Conservation (phyloP, 2,797 vertebrate genomes). For the Coregonus ussuriensis region DNA sequence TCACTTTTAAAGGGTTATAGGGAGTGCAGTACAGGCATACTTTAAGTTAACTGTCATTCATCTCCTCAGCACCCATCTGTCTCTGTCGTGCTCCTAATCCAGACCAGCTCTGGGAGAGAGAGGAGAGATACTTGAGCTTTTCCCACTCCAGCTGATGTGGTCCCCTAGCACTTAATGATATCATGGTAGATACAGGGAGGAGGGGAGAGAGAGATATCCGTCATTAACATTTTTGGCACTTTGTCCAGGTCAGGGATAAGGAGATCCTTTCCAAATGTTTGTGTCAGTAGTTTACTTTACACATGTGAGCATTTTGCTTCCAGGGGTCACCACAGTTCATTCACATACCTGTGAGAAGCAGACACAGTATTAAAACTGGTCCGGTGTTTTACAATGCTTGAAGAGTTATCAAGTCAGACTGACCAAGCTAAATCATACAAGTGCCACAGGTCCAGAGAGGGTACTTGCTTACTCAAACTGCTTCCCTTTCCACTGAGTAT, state of each 20-base stretch:
- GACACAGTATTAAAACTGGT: background rate
- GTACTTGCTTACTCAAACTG: background rate
- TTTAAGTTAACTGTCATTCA: constrained; percentile 37
- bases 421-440: background rate
- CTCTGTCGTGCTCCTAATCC: constrained; percentile 37
- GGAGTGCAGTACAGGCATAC: constrained; percentile 45
- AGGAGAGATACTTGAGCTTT: background rate
- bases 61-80: constrained; percentile 36
- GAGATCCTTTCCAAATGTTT: constrained; percentile 33
- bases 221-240: constrained; percentile 61
- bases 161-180: constrained; percentile 45
- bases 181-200: constrained; percentile 45
- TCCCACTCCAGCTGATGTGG: constrained; percentile 30
- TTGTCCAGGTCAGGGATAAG: constrained; percentile 46
- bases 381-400: background rate
- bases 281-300: background rate
- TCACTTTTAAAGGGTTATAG: constrained; percentile 34
- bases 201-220: constrained; percentile 40
- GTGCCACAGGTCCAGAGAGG: background rate
- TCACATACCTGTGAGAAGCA: constrained; percentile 12
- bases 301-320: constrained; percentile 13
- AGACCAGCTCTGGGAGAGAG: constrained; percentile 15
- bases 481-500: background rate
- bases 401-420: constrained; percentile 39
- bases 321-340: constrained; percentile 25